phyloP scores from a whole-genome alignment of 2,113 vertebrate species.

The Mesembrinibis cayennensis region DNA sequence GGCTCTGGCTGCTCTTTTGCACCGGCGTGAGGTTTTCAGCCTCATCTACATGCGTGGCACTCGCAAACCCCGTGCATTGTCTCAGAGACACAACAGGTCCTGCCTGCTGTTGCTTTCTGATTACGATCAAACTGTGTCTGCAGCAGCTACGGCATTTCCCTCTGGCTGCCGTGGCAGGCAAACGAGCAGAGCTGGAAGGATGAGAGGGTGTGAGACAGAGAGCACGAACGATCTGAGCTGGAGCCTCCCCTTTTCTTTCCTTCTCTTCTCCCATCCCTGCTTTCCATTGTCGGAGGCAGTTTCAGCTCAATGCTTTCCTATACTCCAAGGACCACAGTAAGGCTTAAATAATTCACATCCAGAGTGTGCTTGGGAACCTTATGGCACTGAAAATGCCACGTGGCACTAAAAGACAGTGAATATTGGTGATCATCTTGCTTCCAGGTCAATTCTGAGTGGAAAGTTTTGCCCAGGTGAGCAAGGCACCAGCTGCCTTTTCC shows the following conservation, averaged over 20 bases:
- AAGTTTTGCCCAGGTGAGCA: neutral
- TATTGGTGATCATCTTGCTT: rapidly evolving
- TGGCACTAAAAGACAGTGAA: neutral
- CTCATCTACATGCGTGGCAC: constrained; percentile 38
- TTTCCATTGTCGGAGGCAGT: constrained; percentile 4
- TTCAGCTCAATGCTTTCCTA: neutral
- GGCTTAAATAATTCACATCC: constrained; percentile 27
- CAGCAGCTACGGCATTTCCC: neutral
- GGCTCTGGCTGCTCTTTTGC: neutral
- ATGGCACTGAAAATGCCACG: neutral
- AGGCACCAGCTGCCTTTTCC: neutral
- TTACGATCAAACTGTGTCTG: neutral
- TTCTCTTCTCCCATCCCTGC: neutral
- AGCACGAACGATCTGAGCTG: neutral
- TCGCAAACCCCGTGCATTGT: constrained; percentile 21
- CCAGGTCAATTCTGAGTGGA: rapidly evolving
- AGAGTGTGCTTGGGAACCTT: neutral
- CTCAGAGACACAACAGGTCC: constrained; percentile 63
- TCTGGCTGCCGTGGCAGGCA: constrained; percentile 18
- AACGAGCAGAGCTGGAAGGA: constrained; percentile 41
- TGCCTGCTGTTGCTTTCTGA: constrained; percentile 6
- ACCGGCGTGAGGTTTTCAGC: neutral
- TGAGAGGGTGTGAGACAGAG: neutral
- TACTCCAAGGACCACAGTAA: neutral
- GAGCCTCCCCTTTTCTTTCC: constrained; percentile 27